Percentiles rank a stretch among this genome's conserved stretches.
phyloP scores from a whole-genome alignment of 2,888 invertebrate genomes.

The Timema podura region DNA sequence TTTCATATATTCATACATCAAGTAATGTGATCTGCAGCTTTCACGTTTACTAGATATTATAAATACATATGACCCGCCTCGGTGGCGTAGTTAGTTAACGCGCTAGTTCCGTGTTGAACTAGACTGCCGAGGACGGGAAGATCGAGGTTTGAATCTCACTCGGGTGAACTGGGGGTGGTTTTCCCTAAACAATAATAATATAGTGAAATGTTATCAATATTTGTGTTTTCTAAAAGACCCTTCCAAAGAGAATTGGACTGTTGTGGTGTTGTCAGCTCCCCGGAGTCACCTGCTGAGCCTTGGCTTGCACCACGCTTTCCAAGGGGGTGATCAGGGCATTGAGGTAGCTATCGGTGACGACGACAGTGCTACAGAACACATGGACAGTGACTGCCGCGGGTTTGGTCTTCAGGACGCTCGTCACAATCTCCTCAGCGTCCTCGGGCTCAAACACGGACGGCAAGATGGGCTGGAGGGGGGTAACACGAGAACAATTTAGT shows the following conservation, averaged over 20 bases:
- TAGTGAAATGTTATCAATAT: too few relatives aligned
- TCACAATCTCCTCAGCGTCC: conserved; percentile 71
- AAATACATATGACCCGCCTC: too few relatives aligned
- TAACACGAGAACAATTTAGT: not conserved
- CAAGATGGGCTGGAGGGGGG: conserved; percentile 57
- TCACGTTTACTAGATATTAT: too few relatives aligned
- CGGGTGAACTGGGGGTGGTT: too few relatives aligned
- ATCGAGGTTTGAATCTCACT: too few relatives aligned
- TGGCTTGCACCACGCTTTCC: conserved; percentile 58
- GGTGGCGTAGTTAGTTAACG: too few relatives aligned
- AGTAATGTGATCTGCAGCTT: too few relatives aligned
- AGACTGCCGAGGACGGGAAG: too few relatives aligned
- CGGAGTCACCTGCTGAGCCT: conserved; percentile 54
- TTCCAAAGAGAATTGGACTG: not conserved
- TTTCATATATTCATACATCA: too few relatives aligned
- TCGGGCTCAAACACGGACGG: conserved; percentile 76
- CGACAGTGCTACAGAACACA: conserved; percentile 52
- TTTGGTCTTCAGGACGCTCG: conserved; percentile 57
- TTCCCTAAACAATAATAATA: too few relatives aligned
- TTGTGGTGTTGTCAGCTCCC: not conserved
- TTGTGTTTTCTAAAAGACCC: too few relatives aligned
- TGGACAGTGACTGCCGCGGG: conserved; percentile 46
- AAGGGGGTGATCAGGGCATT: conserved; percentile 65
- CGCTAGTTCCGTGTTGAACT: too few relatives aligned
- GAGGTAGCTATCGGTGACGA: conserved; percentile 59